phyloP scores from a whole-genome alignment of 2,888 invertebrate genomes.

The Zaprionus obscuricornis region DNA sequence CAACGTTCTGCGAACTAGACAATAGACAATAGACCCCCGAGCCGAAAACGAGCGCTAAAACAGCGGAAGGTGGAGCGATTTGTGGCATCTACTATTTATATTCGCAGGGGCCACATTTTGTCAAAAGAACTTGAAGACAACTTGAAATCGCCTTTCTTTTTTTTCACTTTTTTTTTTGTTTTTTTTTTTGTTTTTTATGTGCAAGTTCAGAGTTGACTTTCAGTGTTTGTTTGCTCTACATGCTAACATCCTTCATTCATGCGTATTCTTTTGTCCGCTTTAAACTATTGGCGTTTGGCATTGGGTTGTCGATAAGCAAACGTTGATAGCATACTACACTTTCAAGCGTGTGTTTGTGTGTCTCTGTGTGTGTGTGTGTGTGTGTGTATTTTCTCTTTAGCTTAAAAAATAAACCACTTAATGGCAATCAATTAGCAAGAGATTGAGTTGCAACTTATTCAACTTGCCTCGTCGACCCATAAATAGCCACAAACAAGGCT shows the following conservation, averaged over 20 bases:
- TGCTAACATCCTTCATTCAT: too few relatives aligned
- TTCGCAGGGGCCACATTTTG: slow-evolving; percentile 43
- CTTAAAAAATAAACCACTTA: slow-evolving; percentile 56
- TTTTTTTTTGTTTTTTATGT: slow-evolving; percentile 34
- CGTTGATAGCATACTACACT: slow-evolving; percentile 1
- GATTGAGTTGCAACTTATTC: slow-evolving; percentile 50
- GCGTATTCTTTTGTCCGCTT: slow-evolving; percentile 26
- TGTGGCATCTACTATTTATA: too few relatives aligned
- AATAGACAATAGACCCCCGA: slow-evolving; percentile 29
- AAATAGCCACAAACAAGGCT: slow-evolving; percentile 20
- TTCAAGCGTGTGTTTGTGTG: too few relatives aligned
- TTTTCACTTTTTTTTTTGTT: slow-evolving; percentile 22
- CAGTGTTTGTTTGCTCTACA: slow-evolving; percentile 46
- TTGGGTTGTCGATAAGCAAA: slow-evolving; percentile 26
- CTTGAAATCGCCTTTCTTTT: slow-evolving; percentile 36
- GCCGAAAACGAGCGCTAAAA: slow-evolving; percentile 22
- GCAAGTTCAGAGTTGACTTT: slow-evolving; percentile 27
- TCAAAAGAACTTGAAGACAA: slow-evolving; percentile 36
- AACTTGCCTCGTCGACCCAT: slow-evolving; percentile 18
- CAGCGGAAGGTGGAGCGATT: slow-evolving; percentile 50
- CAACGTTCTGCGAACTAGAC: background rate
- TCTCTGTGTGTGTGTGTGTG: too few relatives aligned
- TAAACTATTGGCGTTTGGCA: slow-evolving; percentile 54
- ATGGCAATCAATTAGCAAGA: slow-evolving; percentile 72
- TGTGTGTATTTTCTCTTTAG: background rate